These are phyloP conservation scores for Nestor notabilis DNA, from an alignment of 2,113 vertebrate genomes.

Conservation along the genomic window DNA sequence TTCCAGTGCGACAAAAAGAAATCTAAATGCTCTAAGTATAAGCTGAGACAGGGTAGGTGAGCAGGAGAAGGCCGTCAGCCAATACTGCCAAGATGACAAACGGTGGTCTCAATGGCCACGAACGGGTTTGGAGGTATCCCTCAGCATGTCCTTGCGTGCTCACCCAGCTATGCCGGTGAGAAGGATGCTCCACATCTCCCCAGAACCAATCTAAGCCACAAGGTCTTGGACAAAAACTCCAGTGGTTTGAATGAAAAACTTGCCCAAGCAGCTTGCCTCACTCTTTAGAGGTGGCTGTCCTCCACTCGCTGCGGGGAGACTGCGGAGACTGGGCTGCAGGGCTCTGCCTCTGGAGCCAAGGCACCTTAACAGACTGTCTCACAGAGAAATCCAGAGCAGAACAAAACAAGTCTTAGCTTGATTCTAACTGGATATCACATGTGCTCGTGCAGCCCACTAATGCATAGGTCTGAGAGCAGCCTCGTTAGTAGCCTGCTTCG, in stretches of 20 bases:
- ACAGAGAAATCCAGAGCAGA: not conserved
- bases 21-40: not conserved
- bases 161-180: not conserved
- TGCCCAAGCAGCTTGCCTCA: not conserved
- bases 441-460: not conserved
- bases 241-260: not conserved
- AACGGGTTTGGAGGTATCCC: not conserved
- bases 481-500: not conserved
- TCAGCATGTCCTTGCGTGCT: rapidly evolving
- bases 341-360: not conserved
- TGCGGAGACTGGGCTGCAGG: not conserved
- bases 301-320: not conserved
- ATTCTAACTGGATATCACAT: not conserved
- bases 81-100: not conserved
- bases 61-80: not conserved
- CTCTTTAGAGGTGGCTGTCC: not conserved
- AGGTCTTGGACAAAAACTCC: not conserved
- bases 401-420: not conserved
- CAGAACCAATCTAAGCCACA: rapidly evolving
- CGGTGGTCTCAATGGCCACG: rapidly evolving
- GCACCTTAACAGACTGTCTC: not conserved
- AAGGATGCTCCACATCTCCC: not conserved
- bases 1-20: not conserved
- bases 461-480: not conserved
- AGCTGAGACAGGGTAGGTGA: not conserved